Conservation (phyloP, 2,888 invertebrate species). For the Pterostichus madidus region DNA sequence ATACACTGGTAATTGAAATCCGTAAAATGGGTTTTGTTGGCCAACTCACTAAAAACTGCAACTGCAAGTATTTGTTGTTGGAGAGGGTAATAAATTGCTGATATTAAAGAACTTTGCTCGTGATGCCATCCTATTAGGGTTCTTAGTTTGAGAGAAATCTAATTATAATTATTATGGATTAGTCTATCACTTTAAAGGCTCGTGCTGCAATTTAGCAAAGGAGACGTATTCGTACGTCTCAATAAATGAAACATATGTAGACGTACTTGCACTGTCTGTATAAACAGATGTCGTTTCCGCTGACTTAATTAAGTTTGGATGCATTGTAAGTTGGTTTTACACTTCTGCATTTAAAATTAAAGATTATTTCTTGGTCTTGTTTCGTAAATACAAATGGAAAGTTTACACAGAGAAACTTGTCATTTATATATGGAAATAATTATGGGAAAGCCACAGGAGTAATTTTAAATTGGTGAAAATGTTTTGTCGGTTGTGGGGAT, state of each 20-base stretch:
- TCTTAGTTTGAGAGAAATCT: too few species aligned
- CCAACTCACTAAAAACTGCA: not conserved
- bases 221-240: too few species aligned
- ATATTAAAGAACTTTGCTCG: constrained; percentile 31
- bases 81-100: constrained; percentile 1
- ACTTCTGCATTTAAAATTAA: constrained; percentile 12
- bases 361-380: constrained; percentile 7
- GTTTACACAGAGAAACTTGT: too few species aligned
- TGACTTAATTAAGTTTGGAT: constrained; percentile 25
- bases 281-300: constrained; percentile 27
- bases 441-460: too few species aligned
- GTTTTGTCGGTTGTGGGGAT: too few species aligned
- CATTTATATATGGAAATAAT: too few species aligned
- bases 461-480: too few species aligned
- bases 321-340: constrained; percentile 19
- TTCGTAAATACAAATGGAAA: too few species aligned
- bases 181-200: not conserved
- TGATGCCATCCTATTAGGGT: not conserved
- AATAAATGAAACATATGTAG: too few species aligned
- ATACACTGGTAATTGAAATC: constrained; percentile 24
- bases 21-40: constrained; percentile 3
- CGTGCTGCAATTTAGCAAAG: not conserved
- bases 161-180: too few species aligned
- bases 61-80: too few species aligned
- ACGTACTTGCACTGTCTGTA: not conserved